These are phyloP conservation scores for Lagria hirta DNA, from an alignment of 2,888 invertebrate species.

Conservation along the genomic window DNA sequence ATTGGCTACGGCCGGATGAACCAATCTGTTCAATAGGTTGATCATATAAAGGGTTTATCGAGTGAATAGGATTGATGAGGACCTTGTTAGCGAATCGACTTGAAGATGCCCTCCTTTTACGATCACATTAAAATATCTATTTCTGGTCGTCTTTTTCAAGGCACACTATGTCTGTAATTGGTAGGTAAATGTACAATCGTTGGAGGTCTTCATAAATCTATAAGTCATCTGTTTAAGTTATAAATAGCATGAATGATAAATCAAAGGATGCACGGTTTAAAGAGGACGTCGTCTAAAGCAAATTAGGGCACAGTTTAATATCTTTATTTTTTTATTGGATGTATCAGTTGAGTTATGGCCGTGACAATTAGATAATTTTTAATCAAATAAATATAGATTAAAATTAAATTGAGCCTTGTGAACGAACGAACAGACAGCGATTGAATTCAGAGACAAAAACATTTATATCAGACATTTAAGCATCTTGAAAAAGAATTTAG, in stretches of 20 bases:
- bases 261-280: slow-evolving; percentile 18
- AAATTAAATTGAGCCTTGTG: too few species aligned
- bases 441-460: too few species aligned
- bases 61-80: slow-evolving; percentile 42
- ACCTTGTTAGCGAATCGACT: slow-evolving; percentile 36
- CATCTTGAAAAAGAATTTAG: too few species aligned
- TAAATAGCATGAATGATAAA: slow-evolving; percentile 11
- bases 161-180: slow-evolving; percentile 11
- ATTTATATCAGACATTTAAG: too few species aligned
- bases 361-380: too few species aligned
- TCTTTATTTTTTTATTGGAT: too few species aligned
- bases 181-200: slow-evolving; percentile 6
- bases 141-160: slow-evolving; percentile 4
- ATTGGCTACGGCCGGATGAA: slow-evolving; percentile 25
- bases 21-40: slow-evolving; percentile 32
- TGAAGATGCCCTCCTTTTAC: not conserved
- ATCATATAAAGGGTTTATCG: slow-evolving; percentile 39
- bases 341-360: too few species aligned
- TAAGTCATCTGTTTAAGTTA: slow-evolving; percentile 5
- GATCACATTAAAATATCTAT: slow-evolving; percentile 8
- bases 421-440: too few species aligned
- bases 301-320: too few species aligned
- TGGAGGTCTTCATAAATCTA: not conserved
- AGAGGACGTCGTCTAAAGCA: too few species aligned
- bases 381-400: too few species aligned